Conservation (phyloP, 2,888 invertebrate species). For the Folsomia manolachei region DNA sequence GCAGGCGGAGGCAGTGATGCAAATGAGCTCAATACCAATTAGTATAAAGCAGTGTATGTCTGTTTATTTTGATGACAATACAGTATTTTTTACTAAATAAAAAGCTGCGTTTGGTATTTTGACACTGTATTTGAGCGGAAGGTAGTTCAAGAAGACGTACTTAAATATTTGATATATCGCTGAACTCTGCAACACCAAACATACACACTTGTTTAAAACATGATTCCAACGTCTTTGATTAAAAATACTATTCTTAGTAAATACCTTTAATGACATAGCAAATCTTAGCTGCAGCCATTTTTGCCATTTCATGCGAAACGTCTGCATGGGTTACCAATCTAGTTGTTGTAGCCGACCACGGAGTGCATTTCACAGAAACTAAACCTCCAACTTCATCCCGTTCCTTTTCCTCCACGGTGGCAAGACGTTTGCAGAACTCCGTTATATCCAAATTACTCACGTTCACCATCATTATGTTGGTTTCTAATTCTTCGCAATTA, state of each 20-base stretch:
- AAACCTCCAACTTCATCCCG: slow-evolving; percentile 21
- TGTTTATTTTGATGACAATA: no score
- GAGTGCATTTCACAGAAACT: slow-evolving; percentile 52
- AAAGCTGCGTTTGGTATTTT: no score
- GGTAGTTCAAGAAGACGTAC: no score
- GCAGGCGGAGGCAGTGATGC: background rate
- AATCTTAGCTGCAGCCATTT: slow-evolving; percentile 69
- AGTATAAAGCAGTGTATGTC: no score
- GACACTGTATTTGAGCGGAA: no score
- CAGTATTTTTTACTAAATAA: no score
- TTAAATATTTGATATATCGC: no score
- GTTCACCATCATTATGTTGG: slow-evolving; percentile 72
- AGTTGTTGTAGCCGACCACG: slow-evolving; percentile 62
- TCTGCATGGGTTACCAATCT: slow-evolving; percentile 65
- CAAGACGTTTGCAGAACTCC: slow-evolving; percentile 60
- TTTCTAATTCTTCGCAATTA: slow-evolving; percentile 64
- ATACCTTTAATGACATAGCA: slow-evolving; percentile 57
- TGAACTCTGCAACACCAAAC: background rate
- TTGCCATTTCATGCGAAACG: slow-evolving; percentile 63
- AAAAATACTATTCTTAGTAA: background rate
- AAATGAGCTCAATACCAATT: no score
- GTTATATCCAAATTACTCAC: slow-evolving; percentile 58
- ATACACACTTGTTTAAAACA: background rate
- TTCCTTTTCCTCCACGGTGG: slow-evolving; percentile 56
- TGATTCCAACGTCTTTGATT: background rate